These are phyloP conservation scores for Tachina lurida DNA, from an alignment of 2,888 invertebrate species.

Conservation along the genomic window DNA sequence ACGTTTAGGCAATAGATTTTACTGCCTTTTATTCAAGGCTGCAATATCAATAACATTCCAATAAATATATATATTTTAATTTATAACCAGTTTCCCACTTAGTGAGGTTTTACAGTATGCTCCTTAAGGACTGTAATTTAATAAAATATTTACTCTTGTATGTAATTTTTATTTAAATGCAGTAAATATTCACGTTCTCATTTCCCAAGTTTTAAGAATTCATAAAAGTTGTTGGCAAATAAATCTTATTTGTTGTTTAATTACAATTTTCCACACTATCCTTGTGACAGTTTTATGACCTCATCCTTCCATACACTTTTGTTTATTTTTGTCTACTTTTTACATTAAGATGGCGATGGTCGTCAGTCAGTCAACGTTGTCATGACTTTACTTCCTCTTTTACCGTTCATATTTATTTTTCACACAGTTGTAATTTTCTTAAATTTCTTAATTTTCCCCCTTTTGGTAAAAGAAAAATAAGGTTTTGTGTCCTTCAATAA, in stretches of 20 bases:
- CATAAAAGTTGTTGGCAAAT: constrained; percentile 50
- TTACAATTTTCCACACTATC: constrained; percentile 68
- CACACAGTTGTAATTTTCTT: constrained; percentile 32
- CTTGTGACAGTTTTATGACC: constrained; percentile 68
- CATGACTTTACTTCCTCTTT: constrained; percentile 31
- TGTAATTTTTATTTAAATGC: background rate
- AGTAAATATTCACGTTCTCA: background rate
- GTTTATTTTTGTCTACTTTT: constrained; percentile 3
- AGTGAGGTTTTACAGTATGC: background rate
- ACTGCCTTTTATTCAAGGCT: no score
- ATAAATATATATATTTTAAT: background rate
- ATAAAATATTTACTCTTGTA: background rate
- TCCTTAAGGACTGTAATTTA: background rate
- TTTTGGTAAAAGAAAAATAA: constrained; percentile 29
- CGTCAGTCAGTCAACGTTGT: constrained; percentile 17
- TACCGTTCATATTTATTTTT: constrained; percentile 11
- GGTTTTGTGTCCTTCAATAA: constrained; percentile 30
- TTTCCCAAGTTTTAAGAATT: background rate
- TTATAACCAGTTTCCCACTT: background rate
- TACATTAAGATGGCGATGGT: constrained; percentile 34
- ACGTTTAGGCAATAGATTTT: no score
- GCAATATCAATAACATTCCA: no score
- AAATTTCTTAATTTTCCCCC: constrained; percentile 13
- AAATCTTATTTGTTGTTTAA: constrained; percentile 69
- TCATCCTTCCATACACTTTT: constrained; percentile 38